Evolutionary conservation across 2,113 vertebrate species (phyloP), one percentile per base, ranked within the genome.

Genomic region (Grammomys dolichurus): DNA sequence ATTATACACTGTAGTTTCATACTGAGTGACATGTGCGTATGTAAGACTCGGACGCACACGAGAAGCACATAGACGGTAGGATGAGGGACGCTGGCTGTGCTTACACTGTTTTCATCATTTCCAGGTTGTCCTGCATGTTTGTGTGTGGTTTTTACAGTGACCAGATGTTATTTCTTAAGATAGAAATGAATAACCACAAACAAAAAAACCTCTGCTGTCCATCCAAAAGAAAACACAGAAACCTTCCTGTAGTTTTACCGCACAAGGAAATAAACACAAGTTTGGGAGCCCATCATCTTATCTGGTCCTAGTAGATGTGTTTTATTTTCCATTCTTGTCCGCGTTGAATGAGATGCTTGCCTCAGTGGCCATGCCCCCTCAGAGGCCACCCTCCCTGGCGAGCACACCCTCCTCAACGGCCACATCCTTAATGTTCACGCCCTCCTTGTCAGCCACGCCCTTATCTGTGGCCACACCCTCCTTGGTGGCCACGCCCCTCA

Each of bases 131-230:
- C 36, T 60, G 80, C 3, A 1, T 60, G 22, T 40, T 82, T 40
- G 28, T 54, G 56, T 60, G 36, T 82, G 11, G 36, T 75, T 96
- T 86, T 43, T 9, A 58, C 19, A 81, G 48, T 87, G 40, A 12
- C 11, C 24, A 72, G 54, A 12, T 82, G 81, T 65, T 96, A 70
- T 65, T 91, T 81, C 89, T 91, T 65, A 89, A 75, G 26, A 73
- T 58, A 93, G 69, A 84, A 89, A 92, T 88, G 69, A 91, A 76
- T 92, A 96, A 48, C n/a, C 28, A 85, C 26, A 16, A 54, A 51
- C 73, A 84, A 89, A 73, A 89, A 46, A 81, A 46, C 67, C 31
- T 87, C 28, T 72, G 3, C 58, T 63, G 51, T 58, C 69, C 69
- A 48, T 58, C 69, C 69, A 58, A 89, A 94, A 43, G n/a, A 48